A percentile compares a stretch with the other conserved stretches of the same genome.
These are phyloP conservation scores for Ctenopoma multispine DNA, from an alignment of 2,797 vertebrate species.

Conservation along the genomic window DNA sequence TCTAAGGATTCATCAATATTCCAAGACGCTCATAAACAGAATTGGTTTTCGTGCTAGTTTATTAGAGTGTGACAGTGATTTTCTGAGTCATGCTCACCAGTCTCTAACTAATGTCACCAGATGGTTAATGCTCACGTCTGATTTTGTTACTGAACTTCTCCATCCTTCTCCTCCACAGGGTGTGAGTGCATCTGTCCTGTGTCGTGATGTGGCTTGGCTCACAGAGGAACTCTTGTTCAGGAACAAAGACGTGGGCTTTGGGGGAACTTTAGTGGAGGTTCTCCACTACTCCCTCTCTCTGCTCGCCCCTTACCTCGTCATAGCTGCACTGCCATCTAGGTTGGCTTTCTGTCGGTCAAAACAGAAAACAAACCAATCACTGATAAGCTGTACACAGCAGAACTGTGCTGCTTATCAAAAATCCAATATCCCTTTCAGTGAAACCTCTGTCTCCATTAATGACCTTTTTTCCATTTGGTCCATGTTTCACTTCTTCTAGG, in stretches of 20 bases:
- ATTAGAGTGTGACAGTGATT: constrained; percentile 60
- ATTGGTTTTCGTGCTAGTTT: constrained; percentile 56
- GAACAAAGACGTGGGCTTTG: constrained; percentile 88
- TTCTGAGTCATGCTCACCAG: constrained; percentile 62
- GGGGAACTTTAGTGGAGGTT: constrained; percentile 83
- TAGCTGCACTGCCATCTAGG: constrained; percentile 68
- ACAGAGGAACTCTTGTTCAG: constrained; percentile 90
- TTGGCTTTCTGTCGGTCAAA: constrained; percentile 60
- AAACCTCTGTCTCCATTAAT: constrained; percentile 25
- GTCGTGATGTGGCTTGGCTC: constrained; percentile 88
- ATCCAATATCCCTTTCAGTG: constrained; percentile 32
- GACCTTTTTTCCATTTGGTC: constrained; percentile 4
- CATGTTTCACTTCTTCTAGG: constrained; percentile 40
- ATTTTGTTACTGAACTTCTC: constrained; percentile 35
- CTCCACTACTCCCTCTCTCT: constrained; percentile 83
- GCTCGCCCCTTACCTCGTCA: constrained; percentile 78
- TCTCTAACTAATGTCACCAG: constrained; percentile 52
- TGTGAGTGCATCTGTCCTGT: constrained; percentile 82
- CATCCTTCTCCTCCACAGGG: constrained; percentile 79
- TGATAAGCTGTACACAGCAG: constrained; percentile 9
- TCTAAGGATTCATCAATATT: constrained; percentile 52
- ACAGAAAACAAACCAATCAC: constrained; percentile 13
- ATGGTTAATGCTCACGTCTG: constrained; percentile 44
- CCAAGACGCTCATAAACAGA: constrained; percentile 62
- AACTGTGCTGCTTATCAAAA: constrained; percentile 35